Evolutionary conservation across 2,888 invertebrate genomes (phyloP), one percentile per base, ranked within the genome.

Genomic region (Spodoptera picta): DNA sequence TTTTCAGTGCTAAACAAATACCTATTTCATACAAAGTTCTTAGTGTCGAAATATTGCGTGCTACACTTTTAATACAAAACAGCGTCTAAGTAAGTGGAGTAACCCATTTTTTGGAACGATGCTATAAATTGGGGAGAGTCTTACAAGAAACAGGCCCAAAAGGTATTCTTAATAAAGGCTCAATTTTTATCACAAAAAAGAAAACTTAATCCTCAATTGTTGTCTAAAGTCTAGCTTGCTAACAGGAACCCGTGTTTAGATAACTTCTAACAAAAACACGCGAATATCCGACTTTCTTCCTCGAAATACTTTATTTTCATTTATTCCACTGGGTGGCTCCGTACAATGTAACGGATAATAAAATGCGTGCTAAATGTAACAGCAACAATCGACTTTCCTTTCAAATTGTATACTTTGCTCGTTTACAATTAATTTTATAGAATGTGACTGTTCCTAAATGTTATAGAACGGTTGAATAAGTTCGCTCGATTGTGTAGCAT

Each of bases 351-450:
- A 48, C 10, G 52, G 11, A 60, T 49, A 71, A 57, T 60, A 58
- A 65, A 71, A 75, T 52, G 14, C 54, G 44, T 60, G 52, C 36
- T 36, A 43, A 44, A 71, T 43, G 70, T 65, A n/a, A 52, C 42
- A 23, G 10, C 14, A 49, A 51, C 41, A 60, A 64, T 41, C n/a
- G 41, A 9, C 50, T 45, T 50, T 44, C 41, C 58, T 51, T 44
- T 50, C n/a, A 47, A 69, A 50, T 54, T 42, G 50, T 19, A 31
- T 69, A 47, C 9, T 69, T 61, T 47, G 14, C 12, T 61, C 9
- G 4, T 53, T 24, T 11, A 9, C 5, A 47, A 50, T 56, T 42
- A 51, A 51, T 69, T 61, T 44, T 27, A 69, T 14, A 14, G 36
- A n/a, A 11, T 6, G 6, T 27, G n/a, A 42, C 14, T 41, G n/a